phyloP scores from a whole-genome alignment of 2,888 invertebrate genomes.

The Luffia ferchaultella region DNA sequence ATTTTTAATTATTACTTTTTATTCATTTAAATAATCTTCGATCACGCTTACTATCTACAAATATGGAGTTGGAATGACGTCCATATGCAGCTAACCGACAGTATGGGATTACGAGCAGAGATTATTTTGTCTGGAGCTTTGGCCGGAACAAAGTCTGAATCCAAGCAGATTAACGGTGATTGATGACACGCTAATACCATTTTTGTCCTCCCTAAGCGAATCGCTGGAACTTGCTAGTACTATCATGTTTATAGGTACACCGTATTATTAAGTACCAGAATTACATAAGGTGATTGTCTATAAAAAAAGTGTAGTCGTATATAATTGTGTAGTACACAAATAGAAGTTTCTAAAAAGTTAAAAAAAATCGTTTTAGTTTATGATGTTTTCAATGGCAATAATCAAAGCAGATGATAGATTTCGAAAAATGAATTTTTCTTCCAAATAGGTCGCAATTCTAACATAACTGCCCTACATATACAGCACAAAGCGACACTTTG shows the following conservation, averaged over 20 bases:
- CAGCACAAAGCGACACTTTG: background rate
- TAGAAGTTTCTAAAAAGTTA: too few species aligned
- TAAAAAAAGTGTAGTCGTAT: background rate
- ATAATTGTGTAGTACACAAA: background rate
- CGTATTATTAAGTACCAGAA: background rate
- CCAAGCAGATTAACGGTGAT: background rate
- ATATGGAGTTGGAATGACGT: too few species aligned
- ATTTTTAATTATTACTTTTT: too few species aligned
- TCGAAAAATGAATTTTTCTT: too few species aligned
- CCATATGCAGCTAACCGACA: too few species aligned
- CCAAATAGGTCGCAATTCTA: too few species aligned
- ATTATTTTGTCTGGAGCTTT: background rate
- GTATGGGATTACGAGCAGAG: background rate
- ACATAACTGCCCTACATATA: background rate
- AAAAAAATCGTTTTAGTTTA: too few species aligned
- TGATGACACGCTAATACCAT: background rate
- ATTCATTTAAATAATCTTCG: too few species aligned
- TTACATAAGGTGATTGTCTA: background rate
- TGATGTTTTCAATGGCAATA: too few species aligned
- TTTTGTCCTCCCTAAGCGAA: background rate
- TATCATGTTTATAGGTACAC: background rate
- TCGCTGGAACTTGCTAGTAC: background rate
- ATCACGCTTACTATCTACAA: too few species aligned
- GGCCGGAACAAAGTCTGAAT: background rate
- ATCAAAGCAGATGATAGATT: too few species aligned